Conservation (phyloP, 2,797 vertebrate genomes). For the Tolypeutes matacus region DNA sequence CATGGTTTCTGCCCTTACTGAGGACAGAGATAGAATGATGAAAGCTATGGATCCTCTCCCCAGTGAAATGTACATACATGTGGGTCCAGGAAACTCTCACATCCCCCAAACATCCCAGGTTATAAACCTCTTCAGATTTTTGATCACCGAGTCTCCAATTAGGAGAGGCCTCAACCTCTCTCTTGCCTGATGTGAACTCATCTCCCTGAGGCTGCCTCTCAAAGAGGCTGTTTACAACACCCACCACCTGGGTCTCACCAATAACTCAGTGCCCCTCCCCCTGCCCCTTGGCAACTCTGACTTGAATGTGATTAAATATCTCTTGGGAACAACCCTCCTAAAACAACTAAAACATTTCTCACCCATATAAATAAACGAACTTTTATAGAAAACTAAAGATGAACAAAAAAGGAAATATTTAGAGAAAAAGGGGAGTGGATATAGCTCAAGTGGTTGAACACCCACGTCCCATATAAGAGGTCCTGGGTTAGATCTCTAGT, state of each 20-base stretch:
- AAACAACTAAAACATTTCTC: background rate
- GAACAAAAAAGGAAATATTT: background rate
- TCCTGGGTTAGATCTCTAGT: no score
- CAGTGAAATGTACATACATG: background rate
- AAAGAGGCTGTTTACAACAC: background rate
- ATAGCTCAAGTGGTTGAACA: no score
- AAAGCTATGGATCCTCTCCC: background rate
- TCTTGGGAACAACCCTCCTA: background rate
- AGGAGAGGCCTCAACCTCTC: background rate
- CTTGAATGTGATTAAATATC: background rate
- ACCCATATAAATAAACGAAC: background rate
- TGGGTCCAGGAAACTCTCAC: background rate
- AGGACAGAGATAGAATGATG: background rate
- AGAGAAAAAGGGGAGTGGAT: background rate
- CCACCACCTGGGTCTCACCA: background rate
- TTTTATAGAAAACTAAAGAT: background rate
- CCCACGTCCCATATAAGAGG: no score
- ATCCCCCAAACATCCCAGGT: background rate
- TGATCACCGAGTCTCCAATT: background rate
- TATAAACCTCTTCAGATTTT: background rate
- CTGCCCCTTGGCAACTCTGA: background rate
- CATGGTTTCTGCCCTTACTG: background rate
- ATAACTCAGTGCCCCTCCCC: background rate
- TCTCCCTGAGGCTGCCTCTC: background rate
- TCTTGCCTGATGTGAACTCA: background rate